Evolutionary conservation across 2,797 vertebrate species (phyloP).

Genomic region (Graptemys geographica): DNA sequence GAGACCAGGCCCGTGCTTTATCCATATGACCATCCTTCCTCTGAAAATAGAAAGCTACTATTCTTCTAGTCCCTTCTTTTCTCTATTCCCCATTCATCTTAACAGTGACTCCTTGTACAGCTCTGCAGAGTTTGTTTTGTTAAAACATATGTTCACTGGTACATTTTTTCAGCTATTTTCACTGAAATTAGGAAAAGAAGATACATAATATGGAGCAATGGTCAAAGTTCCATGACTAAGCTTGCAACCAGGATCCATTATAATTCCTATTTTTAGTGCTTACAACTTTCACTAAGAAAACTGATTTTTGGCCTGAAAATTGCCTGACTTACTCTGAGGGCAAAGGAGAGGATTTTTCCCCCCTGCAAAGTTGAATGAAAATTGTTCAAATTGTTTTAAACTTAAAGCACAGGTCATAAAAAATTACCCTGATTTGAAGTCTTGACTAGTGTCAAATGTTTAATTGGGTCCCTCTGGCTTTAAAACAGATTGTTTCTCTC

Average conservation of each 20-base stretch:
- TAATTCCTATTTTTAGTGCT: not conserved
- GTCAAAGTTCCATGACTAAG: not conserved
- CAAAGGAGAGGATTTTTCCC: not conserved
- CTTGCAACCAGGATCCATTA: not conserved
- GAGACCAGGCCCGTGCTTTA: not conserved
- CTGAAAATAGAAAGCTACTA: not conserved
- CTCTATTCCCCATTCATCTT: not conserved
- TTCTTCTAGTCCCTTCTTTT: not conserved
- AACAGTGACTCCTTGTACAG: conserved; percentile 6
- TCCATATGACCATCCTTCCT: not conserved
- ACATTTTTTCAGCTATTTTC: not conserved
- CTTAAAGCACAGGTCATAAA: not conserved
- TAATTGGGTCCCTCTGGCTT: not conserved
- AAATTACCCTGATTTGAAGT: not conserved
- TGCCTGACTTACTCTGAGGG: not conserved
- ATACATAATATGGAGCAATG: not conserved
- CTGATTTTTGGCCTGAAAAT: not conserved
- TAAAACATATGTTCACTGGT: not conserved
- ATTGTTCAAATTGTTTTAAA: not conserved
- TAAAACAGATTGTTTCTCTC: accelerated
- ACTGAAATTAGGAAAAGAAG: not conserved
- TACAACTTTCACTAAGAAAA: conserved; percentile 4
- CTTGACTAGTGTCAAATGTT: not conserved
- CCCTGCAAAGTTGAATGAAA: not conserved
- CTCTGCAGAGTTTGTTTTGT: not conserved